These are phyloP conservation scores for Dascillus cervinus DNA, from an alignment of 2,888 invertebrate genomes.

Conservation along the genomic window DNA sequence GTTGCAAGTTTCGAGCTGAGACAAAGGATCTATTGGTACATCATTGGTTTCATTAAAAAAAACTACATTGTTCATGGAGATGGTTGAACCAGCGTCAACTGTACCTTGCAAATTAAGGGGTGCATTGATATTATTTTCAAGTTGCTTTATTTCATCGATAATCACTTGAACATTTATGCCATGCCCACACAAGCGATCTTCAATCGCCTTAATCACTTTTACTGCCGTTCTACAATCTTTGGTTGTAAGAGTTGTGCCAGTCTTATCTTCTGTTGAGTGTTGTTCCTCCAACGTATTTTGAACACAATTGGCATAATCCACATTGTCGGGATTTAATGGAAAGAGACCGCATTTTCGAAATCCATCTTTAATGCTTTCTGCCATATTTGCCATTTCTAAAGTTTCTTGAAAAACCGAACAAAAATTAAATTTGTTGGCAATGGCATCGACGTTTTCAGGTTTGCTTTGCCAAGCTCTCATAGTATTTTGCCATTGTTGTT, in stretches of 20 bases:
- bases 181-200: no score
- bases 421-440: no score
- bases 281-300: constrained; percentile 21
- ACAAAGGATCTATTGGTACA: no score
- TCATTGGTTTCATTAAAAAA: no score
- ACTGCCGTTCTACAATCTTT: constrained; percentile 3
- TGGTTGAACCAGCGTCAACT: no score
- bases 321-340: constrained; percentile 18
- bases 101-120: no score
- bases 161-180: constrained; percentile 4
- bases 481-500: constrained; percentile 19
- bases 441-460: constrained; percentile 9
- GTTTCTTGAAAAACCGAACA: no score
- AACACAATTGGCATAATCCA: constrained; percentile 21
- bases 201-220: constrained; percentile 2
- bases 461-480: constrained; percentile 11
- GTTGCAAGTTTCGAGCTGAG: no score
- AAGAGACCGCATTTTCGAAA: constrained; percentile 21
- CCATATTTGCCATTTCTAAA: no score
- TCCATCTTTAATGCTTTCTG: constrained; percentile 17
- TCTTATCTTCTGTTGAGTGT: constrained; percentile 10
- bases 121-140: no score
- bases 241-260: background rate
- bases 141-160: constrained; percentile 1
- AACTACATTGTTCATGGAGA: no score